Base-by-base conservation (phyloP, 2,888 invertebrate genomes). In the Drosophila trichaetosa region DNA sequence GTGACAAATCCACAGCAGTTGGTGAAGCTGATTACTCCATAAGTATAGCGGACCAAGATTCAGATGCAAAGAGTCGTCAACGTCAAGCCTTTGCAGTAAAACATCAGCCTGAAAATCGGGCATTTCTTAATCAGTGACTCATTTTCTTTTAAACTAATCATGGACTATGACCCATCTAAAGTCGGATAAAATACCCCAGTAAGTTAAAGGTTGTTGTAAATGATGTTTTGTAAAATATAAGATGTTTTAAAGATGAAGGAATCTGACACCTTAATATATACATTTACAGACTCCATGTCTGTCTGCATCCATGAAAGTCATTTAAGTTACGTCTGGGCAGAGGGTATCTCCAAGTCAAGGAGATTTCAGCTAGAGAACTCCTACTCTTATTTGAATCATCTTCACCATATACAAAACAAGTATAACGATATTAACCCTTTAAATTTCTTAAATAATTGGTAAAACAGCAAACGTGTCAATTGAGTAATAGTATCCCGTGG, bases 1-100 rank as follows among this genome's bases (percentile, higher is more conserved):
- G 92, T 93, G 93, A 92, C 92, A 93, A 92, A 92, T 92, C 89
- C 90, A 82, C 89, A 90, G 90, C 92, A 91, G 92, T 93, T 79
- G 80, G 67, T 62, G 83, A 78, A 67, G 69, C 74, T 93, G 92
- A 93, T 93, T 93, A 91, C 93, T 92, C 91, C 82, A 71, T 60
- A 65, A 74, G 63, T 59, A 59, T 73, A 73, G 71, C 76, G 74
- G 61, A 63, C 66, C 64, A 49, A 66, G 62, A 51, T 51, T 51
- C 49, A 27, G 56, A 36, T 61, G 59, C 59, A 52, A 66, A 31
- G 42, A 42, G 21, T 42, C 51, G 31, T 33, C 49, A 42, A 27
- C 52, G 38, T 38, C 27, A 38, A 31, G 21, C 2, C 48, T 36
- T 49, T 54, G 34, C 36, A 13, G n/a, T 11, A 31, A 49, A 24